A percentile compares a stretch with the other conserved stretches of the same genome.
Conservation (phyloP, 2,888 invertebrate genomes). For the Crocallis elinguaria region DNA sequence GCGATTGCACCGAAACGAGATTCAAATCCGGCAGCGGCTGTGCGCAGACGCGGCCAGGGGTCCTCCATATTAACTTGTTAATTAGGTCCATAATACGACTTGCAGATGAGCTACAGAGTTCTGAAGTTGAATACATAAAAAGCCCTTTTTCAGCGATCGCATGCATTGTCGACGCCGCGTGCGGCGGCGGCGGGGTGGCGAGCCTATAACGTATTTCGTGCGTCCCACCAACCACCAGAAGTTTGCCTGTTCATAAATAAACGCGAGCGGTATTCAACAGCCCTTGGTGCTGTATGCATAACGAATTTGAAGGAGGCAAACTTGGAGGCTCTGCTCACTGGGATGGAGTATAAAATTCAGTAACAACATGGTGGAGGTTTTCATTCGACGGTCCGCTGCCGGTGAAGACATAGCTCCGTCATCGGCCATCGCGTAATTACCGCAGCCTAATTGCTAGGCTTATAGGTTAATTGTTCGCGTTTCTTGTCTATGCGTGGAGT, state of each 20-base stretch:
- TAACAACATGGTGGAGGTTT: conserved; percentile 84
- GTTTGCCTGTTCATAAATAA: conserved; percentile 86
- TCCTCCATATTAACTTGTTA: conserved; percentile 95
- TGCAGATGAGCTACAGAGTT: conserved; percentile 92
- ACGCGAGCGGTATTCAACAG: conserved; percentile 86
- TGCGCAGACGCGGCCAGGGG: conserved; percentile 84
- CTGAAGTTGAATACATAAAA: conserved; percentile 88
- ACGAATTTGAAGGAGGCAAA: conserved; percentile 86
- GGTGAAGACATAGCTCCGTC: conserved; percentile 82
- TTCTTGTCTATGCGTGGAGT: conserved; percentile 10
- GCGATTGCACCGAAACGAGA: conserved; percentile 35
- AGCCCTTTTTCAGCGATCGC: conserved; percentile 87
- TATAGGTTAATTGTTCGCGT: background rate
- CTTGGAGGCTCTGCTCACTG: conserved; percentile 84
- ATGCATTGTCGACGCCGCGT: conserved; percentile 73
- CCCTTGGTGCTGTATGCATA: conserved; percentile 86
- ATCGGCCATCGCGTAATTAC: conserved; percentile 65
- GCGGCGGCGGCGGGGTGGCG: conserved; percentile 63
- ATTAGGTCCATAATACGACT: conserved; percentile 95
- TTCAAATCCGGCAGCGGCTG: conserved; percentile 50
- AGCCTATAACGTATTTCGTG: conserved; percentile 79
- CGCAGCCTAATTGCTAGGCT: conserved; percentile 43
- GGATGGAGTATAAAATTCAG: conserved; percentile 85
- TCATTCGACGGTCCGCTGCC: conserved; percentile 83
- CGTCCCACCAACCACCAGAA: conserved; percentile 83